A percentile compares a stretch with the other conserved stretches of the same genome.
phyloP scores from a whole-genome alignment of 1,140 invertebrate genomes.

The Drosophila athabasca region DNA sequence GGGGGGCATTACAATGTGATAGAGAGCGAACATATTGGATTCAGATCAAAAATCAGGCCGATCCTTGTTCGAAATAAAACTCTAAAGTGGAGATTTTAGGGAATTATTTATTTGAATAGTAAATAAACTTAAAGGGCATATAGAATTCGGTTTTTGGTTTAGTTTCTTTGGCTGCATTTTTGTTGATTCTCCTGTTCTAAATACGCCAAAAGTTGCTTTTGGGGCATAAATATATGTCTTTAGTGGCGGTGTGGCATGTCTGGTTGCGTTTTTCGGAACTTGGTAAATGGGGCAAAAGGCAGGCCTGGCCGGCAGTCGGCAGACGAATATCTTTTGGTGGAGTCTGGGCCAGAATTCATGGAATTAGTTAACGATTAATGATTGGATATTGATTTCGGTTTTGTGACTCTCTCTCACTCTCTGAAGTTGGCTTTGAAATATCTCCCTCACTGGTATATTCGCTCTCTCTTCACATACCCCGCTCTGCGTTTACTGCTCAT shows the following conservation, averaged over 20 bases:
- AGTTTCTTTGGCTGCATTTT: conserved; percentile 5
- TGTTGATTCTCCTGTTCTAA: conserved; percentile 68
- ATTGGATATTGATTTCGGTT: conserved; percentile 78
- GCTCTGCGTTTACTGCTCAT: conserved; percentile 58
- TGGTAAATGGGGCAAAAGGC: conserved; percentile 66
- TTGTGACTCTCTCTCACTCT: conserved; percentile 6
- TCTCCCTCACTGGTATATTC: conserved; percentile 9
- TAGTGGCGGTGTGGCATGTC: conserved; percentile 70
- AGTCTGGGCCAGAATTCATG: conserved; percentile 70
- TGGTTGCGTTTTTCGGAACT: conserved; percentile 77
- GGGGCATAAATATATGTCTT: conserved; percentile 80
- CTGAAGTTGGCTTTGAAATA: background rate
- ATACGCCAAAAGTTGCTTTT: conserved; percentile 75
- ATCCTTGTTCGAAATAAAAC: no score
- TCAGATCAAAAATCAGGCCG: no score
- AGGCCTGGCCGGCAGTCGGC: background rate
- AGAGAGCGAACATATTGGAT: no score
- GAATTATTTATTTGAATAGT: no score
- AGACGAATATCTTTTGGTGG: conserved; percentile 38
- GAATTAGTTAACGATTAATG: conserved; percentile 83
- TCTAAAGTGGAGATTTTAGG: no score
- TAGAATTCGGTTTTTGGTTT: conserved; percentile 17
- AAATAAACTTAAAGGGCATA: no score
- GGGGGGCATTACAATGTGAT: no score
- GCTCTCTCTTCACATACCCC: conserved; percentile 2